These are phyloP conservation scores for Steatocranus sp. DNA, from an alignment of 2,797 vertebrate genomes.

Conservation along the genomic window DNA sequence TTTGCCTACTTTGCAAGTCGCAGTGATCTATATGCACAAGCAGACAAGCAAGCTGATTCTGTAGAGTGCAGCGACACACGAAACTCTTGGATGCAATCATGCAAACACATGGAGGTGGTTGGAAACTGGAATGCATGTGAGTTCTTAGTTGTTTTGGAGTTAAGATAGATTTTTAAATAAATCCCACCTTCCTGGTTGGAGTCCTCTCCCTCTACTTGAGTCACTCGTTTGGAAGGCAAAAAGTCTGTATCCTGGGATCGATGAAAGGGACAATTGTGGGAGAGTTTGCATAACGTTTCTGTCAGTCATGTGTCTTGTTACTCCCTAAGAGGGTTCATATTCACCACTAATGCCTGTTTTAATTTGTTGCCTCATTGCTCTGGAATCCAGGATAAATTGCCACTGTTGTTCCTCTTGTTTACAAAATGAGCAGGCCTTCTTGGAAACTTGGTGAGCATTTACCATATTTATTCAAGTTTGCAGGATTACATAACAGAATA, in stretches of 20 bases:
- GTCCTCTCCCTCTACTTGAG: conserved; percentile 18
- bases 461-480: conserved; percentile 21
- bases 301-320: conserved; percentile 67
- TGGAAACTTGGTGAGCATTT: conserved; percentile 2
- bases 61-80: conserved; percentile 41
- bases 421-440: conserved; percentile 11
- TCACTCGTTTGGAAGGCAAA: conserved; percentile 46
- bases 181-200: conserved; percentile 42
- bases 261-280: conserved; percentile 68
- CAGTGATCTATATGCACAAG: not conserved
- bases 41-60: conserved; percentile 22
- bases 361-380: conserved; percentile 68
- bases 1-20: not conserved
- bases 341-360: conserved; percentile 59
- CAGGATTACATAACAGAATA: not conserved
- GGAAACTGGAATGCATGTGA: not conserved
- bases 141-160: not conserved
- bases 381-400: conserved; percentile 56
- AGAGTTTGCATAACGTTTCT: conserved; percentile 54
- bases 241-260: conserved; percentile 37
- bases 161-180: not conserved
- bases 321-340: conserved; percentile 53
- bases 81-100: conserved; percentile 28
- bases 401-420: conserved; percentile 25
- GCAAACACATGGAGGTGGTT: conserved; percentile 36